Base-by-base conservation (phyloP, 2,113 vertebrate species). In the Aldabrachelys gigantea region DNA sequence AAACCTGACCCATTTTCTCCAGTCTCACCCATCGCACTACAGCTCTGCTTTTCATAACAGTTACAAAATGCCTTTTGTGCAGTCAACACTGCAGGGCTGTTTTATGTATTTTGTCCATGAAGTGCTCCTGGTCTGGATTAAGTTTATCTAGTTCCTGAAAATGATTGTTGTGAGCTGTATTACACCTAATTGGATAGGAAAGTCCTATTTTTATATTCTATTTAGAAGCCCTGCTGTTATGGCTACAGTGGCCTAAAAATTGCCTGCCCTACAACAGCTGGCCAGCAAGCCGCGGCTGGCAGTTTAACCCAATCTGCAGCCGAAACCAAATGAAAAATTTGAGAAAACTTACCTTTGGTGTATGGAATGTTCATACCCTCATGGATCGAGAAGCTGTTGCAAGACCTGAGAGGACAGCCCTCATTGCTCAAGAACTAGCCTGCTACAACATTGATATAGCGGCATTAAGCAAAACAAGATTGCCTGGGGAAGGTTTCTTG, bases 171-270 rank as follows among this genome's bases (percentile, higher is more conserved):
- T 87, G 79, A 80, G 47, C 4, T 16, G 31, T 47, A 25, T 31
- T 54, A 56, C 35, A 8, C 75, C 29, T 17, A 81, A 44, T 38
- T 79, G 41, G 35, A 53, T n/a, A n/a, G 53, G 41, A 11, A 52
- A 44, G 79, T 11, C 31, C 19, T 57, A 53, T 25, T 0, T 76
- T 12, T 0, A 1, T 44, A 2, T 82, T 47, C 5, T 47, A 12
- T 76, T 35, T 69, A 69, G 65, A 78, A 94, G 6, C 27, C 54
- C 11, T 80, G 2, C 0, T 0, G 22, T 29, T 76, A n/a, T 52
- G 35, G 35, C 75, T 78, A 75, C 6, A 52, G 3, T 88, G 6
- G 44, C 44, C 44, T 44, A 44, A 44, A 44, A 44, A 44, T 44
- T 44, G 44, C 44, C 44, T 44, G 44, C 44, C 44, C 44, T 44